Conservation (phyloP, 2,888 invertebrate genomes). For the Drosophila subsilvestris region DNA sequence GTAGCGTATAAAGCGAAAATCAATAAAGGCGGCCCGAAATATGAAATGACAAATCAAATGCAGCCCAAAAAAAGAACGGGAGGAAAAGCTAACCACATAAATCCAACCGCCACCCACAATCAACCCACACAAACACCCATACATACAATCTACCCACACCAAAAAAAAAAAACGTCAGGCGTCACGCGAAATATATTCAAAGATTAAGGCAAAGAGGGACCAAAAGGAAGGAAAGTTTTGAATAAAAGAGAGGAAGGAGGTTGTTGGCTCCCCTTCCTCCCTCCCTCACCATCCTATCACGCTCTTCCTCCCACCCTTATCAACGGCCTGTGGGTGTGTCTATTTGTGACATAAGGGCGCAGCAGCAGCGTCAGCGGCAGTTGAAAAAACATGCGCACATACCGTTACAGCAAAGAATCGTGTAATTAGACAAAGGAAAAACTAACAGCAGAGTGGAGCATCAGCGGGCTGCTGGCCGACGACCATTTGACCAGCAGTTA, state of each 20-base stretch:
- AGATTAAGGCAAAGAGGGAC: conserved; percentile 32
- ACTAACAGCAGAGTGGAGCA: conserved; percentile 20
- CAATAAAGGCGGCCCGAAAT: conserved; percentile 23
- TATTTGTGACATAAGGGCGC: conserved; percentile 44
- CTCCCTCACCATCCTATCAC: not conserved
- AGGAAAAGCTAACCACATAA: conserved; percentile 1
- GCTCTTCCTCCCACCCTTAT: conserved; percentile 5
- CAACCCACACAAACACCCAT: conserved; percentile 7
- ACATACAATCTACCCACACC: not conserved
- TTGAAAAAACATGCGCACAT: conserved; percentile 51
- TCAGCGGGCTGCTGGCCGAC: conserved; percentile 5
- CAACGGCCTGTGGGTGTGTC: conserved; percentile 10
- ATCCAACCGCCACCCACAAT: conserved; percentile 1
- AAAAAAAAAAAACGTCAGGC: conserved; percentile 1
- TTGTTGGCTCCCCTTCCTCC: not conserved
- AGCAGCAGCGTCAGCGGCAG: conserved; percentile 12
- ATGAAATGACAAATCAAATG: conserved; percentile 30
- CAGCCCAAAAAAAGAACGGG: conserved; percentile 2
- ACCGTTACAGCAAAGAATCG: conserved; percentile 51
- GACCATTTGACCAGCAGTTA: conserved; percentile 14
- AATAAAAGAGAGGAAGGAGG: conserved; percentile 2
- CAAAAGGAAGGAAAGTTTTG: conserved; percentile 1
- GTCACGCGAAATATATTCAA: conserved; percentile 30
- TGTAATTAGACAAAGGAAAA: conserved; percentile 52
- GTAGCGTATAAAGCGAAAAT: conserved; percentile 42